Evolutionary conservation across 2,888 invertebrate genomes (phyloP), one percentile per base, ranked within the genome.

Genomic region (Lagria hirta): DNA sequence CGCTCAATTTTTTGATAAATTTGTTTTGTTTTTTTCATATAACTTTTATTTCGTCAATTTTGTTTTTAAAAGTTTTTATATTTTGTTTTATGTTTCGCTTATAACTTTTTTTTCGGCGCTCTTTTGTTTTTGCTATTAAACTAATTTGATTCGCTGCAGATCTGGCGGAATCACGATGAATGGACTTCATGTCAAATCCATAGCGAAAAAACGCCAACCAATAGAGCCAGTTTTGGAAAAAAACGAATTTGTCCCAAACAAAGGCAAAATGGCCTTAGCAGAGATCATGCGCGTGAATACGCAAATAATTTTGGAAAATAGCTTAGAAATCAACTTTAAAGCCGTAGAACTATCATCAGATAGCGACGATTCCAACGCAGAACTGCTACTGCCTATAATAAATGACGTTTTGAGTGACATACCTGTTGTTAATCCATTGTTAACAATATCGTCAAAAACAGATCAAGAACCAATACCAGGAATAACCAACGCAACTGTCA

Each of bases 91-190:
- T 23, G n/a, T 23, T 7, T 23, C 1, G 1, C 8, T 23, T 11
- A 23, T 11, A 23, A 23, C 23, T 23, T 23, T n/a, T n/a, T n/a
- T n/a, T n/a, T n/a, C n/a, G 3, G 5, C 8, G 11, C n/a, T 8
- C 7, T 13, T 6, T 30, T 17, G 30, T 12, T 27, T 12, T n/a
- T 29, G 16, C 16, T 1, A 15, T 7, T 8, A 14, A 14, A 13
- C 4, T 27, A 13, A n/a, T 23, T 23, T 27, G 7, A 15, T 17
- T 17, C 11, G 3, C 49, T 58, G 16, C 48, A 77, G 82, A 49
- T 79, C 84, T 37, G 89, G 88, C 27, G 88, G 88, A 43, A 83
- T 91, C 1, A 85, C 88, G 70, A 73, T 92, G 3, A 77, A 82
- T 36, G 90, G 89, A 2, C 72, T 91, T 0, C 81, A 84, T 54